These are phyloP conservation scores for Oconnorella tubifera DNA, from an alignment of 2,888 invertebrate species.

Conservation along the genomic window DNA sequence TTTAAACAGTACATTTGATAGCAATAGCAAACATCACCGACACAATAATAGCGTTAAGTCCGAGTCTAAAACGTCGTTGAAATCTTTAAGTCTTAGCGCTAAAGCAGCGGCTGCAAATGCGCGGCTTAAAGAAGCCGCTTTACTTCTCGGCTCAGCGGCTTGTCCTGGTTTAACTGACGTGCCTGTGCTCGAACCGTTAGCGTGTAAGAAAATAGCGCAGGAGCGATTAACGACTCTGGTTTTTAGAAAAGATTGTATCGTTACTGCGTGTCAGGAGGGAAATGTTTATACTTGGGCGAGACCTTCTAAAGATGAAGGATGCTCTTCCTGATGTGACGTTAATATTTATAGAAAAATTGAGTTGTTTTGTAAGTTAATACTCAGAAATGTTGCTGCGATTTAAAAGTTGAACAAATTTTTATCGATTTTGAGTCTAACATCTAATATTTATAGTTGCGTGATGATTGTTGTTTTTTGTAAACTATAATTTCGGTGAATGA, in stretches of 20 bases:
- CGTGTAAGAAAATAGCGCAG: constrained; percentile 95
- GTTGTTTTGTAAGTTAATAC: no score
- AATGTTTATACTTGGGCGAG: constrained; percentile 98
- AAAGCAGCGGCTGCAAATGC: background rate
- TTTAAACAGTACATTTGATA: no score
- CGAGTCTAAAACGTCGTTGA: background rate
- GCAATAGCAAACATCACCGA: background rate
- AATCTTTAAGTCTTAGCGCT: background rate
- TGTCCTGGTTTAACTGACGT: constrained; percentile 93
- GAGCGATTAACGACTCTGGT: constrained; percentile 90
- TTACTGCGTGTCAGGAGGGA: constrained; percentile 97
- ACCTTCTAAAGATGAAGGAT: no score
- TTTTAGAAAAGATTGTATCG: constrained; percentile 90
- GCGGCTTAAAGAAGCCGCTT: constrained; percentile 9
- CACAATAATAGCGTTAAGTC: background rate
- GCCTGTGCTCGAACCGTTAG: constrained; percentile 91
- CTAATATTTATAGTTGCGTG: no score
- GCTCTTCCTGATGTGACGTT: no score
- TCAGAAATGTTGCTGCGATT: no score
- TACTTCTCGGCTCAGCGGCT: constrained; percentile 74
- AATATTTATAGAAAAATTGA: no score
- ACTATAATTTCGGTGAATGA: no score
- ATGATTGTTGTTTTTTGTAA: no score
- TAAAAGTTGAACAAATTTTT: no score
- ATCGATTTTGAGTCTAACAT: no score